Percentiles rank a stretch among this genome's conserved stretches.
These are phyloP conservation scores for Diorhabda elongata DNA, from an alignment of 1,140 invertebrate genomes.

Conservation along the genomic window DNA sequence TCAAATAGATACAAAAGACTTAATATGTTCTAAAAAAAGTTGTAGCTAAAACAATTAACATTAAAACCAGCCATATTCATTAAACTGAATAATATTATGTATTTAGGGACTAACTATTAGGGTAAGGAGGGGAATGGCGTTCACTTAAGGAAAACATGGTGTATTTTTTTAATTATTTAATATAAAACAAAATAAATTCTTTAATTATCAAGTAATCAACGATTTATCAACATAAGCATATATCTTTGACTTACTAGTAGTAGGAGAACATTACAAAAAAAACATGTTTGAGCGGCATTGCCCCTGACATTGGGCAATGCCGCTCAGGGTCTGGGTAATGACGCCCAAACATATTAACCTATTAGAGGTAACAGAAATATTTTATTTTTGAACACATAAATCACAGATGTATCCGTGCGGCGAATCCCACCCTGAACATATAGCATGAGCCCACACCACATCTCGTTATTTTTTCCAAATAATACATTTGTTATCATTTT, in stretches of 20 bases:
- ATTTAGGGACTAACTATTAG: no score
- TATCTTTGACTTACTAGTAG: slow-evolving; percentile 22
- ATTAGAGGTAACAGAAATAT: slow-evolving; percentile 25
- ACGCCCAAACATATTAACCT: slow-evolving; percentile 31
- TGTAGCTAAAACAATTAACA: no score
- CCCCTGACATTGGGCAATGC: slow-evolving; percentile 21
- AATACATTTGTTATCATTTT: slow-evolving; percentile 35
- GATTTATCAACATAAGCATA: slow-evolving; percentile 13
- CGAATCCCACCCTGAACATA: slow-evolving; percentile 37
- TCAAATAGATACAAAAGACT: no score
- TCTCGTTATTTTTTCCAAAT: slow-evolving; percentile 33
- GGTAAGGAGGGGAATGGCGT: no score
- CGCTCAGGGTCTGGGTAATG: slow-evolving; percentile 25
- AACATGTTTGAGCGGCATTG: slow-evolving; percentile 22
- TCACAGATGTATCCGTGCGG: slow-evolving; percentile 35
- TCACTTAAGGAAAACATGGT: no score
- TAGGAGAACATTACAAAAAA: slow-evolving; percentile 19
- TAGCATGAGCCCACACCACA: slow-evolving; percentile 40
- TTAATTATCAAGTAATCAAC: not conserved
- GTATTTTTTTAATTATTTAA: no score
- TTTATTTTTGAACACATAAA: slow-evolving; percentile 24
- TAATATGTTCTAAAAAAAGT: no score
- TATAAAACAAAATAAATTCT: no score
- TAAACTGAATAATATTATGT: no score
- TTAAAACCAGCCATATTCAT: no score